phyloP scores from a whole-genome alignment of 2,797 vertebrate species.

The Miichthys miiuy region DNA sequence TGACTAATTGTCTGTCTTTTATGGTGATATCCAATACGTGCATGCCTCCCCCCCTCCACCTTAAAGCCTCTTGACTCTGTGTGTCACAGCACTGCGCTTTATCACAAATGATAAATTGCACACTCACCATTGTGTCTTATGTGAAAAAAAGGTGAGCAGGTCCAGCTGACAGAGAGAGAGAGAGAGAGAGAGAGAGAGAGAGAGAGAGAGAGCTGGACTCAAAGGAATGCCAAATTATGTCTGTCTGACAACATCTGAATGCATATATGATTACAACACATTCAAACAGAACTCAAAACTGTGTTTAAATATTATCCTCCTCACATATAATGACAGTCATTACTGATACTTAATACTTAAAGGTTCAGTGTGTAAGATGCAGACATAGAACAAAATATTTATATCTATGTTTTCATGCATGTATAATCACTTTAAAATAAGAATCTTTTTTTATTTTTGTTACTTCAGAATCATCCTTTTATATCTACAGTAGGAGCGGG shows the following conservation, averaged over 20 bases:
- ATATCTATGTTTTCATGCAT: too few species aligned
- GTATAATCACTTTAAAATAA: too few species aligned
- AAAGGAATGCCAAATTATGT: not conserved
- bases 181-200: too few species aligned
- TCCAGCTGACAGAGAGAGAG: not conserved
- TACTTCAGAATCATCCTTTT: too few species aligned
- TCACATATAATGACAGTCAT: too few species aligned
- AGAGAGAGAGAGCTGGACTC: not conserved
- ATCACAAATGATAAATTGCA: constrained; percentile 13
- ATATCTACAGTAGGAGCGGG: too few species aligned
- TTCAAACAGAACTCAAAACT: not conserved
- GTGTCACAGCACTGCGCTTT: constrained; percentile 8
- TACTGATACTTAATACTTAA: too few species aligned
- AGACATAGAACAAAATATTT: too few species aligned
- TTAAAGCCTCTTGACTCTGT: not conserved
- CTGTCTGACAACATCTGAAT: not conserved
- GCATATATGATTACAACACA: not conserved
- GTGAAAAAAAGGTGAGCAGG: constrained; percentile 9
- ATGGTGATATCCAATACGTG: not conserved
- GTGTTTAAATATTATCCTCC: not conserved
- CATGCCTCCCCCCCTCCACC: not conserved
- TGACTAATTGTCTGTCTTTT: not conserved
- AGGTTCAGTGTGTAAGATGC: too few species aligned
- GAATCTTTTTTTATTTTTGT: too few species aligned
- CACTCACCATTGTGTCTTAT: not conserved